Base-by-base conservation (phyloP, 2,797 vertebrate genomes). In the Lepilemur septentrionalis region DNA sequence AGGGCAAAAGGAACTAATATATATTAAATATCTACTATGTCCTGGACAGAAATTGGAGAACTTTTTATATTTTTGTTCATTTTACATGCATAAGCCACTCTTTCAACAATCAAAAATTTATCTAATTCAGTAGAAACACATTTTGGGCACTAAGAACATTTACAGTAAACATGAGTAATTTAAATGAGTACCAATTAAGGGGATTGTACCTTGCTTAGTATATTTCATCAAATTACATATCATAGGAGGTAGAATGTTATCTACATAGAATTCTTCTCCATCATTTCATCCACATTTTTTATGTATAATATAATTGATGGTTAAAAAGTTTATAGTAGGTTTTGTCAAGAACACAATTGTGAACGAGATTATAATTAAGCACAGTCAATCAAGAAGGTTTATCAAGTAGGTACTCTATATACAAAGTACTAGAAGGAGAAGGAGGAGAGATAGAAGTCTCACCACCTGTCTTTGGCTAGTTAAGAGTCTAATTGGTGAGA, bases 81-180 rank as follows among this genome's bases (percentile, higher is more conserved):
- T 92, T 95, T 88, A 50, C n/a, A 50, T 75, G 30, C 95, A 67
- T 85, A 95, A 95, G 91, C 35, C 90, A 78, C 80, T 80, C 87
- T 97, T 98, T 96, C 85, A 88, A 94, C 87, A 41, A 89, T 95
- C 88, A 97, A 28, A 98, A 75, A 83, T 59, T 85, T 85, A 15
- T 93, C 94, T 97, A 93, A 94, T 88, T 75, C 63, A 91, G 94
- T 5, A 86, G 85, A 88, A 97, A 72, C 13, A 95, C 43, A 96
- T 97, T 97, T 97, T 93, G 65, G 48, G 35, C 89, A 95, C 78
- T 46, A 95, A 97, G 78, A 92, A 88, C 5, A 0, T 95, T 97
- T 98, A 97, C 65, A 97, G 96, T 98, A 98, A 98, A 97, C 63
- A 96, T 23, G 73, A 97, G 83, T 96, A 93, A 97, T 97, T 97